Percentiles rank a stretch among this genome's conserved stretches.
Evolutionary conservation across 2,797 vertebrate genomes (phyloP).

Genomic region (Cossypha dichroa): DNA sequence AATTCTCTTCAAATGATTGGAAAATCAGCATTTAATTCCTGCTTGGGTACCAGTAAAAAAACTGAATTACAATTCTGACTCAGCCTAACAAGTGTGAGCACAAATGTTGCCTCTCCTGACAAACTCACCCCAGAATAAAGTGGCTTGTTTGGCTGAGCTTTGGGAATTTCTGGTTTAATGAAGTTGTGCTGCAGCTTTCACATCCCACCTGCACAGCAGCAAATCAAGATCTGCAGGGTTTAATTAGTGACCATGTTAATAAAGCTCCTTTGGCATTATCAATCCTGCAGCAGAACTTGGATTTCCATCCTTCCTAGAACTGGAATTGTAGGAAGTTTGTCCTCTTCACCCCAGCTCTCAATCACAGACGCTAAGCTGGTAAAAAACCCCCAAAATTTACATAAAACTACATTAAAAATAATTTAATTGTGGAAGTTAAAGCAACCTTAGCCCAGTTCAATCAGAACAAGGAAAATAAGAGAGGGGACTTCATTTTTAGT

Average conservation of each 20-base stretch:
- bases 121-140: rapidly evolving
- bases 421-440: background rate
- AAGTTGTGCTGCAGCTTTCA: background rate
- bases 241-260: background rate
- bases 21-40: background rate
- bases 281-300: background rate
- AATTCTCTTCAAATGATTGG: background rate
- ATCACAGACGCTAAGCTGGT: background rate
- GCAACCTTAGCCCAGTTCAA: background rate
- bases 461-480: background rate
- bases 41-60: background rate
- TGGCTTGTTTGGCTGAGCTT: background rate
- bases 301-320: background rate
- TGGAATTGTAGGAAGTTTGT: background rate
- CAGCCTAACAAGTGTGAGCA: background rate
- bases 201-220: rapidly evolving
- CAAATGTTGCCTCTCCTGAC: background rate
- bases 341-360: background rate
- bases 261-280: background rate
- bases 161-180: background rate
- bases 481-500: background rate
- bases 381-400: rapidly evolving
- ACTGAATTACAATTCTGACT: background rate
- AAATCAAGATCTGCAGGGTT: background rate
- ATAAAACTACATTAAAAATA: background rate